phyloP scores from a whole-genome alignment of 92 coral and sea anemone species.

The Porites cylindrica region DNA sequence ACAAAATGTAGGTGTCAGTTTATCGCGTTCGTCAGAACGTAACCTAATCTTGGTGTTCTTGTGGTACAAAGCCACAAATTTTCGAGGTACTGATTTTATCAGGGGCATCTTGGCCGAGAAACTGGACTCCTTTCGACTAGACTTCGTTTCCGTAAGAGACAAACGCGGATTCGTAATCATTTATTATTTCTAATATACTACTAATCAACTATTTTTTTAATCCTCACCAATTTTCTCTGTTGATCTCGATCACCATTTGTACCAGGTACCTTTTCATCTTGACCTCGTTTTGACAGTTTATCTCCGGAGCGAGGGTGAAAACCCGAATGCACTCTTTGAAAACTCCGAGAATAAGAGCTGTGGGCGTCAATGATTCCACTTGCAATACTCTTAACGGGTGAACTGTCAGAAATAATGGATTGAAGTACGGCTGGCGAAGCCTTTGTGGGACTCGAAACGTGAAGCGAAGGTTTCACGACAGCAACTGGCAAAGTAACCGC shows the following conservation, averaged over 20 bases:
- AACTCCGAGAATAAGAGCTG: constrained; percentile 2
- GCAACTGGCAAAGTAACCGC: constrained; percentile 25
- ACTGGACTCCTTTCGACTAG: too few species aligned
- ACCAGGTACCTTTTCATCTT: neutral
- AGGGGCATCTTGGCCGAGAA: too few species aligned
- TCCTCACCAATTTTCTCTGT: constrained; percentile 30
- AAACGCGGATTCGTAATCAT: too few species aligned
- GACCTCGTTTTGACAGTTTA: neutral
- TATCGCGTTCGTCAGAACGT: too few species aligned
- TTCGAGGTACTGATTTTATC: too few species aligned
- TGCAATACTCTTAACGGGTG: constrained; percentile 45
- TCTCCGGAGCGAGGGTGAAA: neutral
- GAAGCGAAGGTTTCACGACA: constrained; percentile 41
- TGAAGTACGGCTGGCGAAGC: neutral
- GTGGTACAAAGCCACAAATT: too few species aligned
- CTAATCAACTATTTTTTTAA: neutral
- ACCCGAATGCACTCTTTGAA: constrained; percentile 30
- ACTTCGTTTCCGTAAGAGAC: too few species aligned
- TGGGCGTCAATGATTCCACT: constrained; percentile 40
- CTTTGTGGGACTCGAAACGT: neutral
- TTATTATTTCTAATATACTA: too few species aligned
- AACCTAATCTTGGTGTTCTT: too few species aligned
- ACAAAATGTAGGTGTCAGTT: too few species aligned
- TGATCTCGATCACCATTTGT: constrained; percentile 34
- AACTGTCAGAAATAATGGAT: neutral